Base-by-base conservation (phyloP, 2,888 invertebrate species). In the Deroplatys truncata region DNA sequence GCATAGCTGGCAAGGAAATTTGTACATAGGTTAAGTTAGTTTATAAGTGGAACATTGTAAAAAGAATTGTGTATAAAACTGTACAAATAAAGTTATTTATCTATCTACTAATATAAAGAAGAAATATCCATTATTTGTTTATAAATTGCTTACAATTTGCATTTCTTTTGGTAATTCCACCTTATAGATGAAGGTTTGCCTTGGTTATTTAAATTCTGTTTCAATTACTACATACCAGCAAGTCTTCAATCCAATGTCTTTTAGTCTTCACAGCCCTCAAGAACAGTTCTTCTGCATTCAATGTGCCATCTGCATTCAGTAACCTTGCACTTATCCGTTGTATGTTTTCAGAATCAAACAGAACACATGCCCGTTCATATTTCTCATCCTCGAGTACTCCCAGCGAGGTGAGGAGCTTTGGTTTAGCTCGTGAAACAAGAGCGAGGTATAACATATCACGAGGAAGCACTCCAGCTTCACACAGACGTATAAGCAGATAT, bases 201-300 rank as follows among this genome's bases (percentile, higher is more conserved):
- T 43, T 13, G 43, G 1, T 13, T 1, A 43, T 43, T 35, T 43
- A 43, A 43, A 43, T 43, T 13, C 43, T 43, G 43, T 43, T 43
- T 13, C 0, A 13, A 43, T 43, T 43, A 43, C 7, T 72, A 91
- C 92, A 91, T 91, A 93, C 93, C 91, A 93, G 91, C 89, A 93
- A 92, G 91, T 93, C 93, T 83, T 90, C 90, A 28, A 93, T 84
- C 93, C 93, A 93, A 90, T 93, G 93, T 20, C 90, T 90, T 89
- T 91, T 91, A 28, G 89, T 92, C 90, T 90, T 91, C 84, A 92
- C 90, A 28, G 92, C 90, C 90, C 93, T 91, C 84, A 92, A 91
- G 35, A 92, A 91, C 49, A 93, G 90, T 91, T 93, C 92, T 90
- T 91, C 92, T 84, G 91, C 90, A 89, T 92, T 91, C 16, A 93